Base-by-base conservation (phyloP, 2,888 invertebrate genomes). In the Tortricodes alternella region DNA sequence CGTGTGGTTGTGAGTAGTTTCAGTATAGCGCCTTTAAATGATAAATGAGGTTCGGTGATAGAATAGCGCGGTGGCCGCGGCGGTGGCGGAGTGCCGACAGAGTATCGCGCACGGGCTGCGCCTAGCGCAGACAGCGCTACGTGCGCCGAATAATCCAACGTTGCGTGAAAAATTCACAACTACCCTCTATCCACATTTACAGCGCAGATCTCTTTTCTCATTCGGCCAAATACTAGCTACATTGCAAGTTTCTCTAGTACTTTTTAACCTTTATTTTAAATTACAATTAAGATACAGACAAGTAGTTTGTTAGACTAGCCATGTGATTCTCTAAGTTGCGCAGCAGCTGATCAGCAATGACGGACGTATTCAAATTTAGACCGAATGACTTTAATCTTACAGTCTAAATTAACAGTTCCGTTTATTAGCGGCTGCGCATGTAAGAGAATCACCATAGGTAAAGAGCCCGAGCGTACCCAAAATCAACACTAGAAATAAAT, bases 161-260 rank as follows among this genome's bases (percentile, higher is more conserved):
- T 73, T 76, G 82, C 74, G 82, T 88, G 78, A 85, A 85, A 89
- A 88, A 89, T 89, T 89, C 86, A 86, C 89, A 85, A 86, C 86
- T 85, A 85, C 83, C 82, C 84, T 73, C 79, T 74, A 73, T 79
- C 81, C 74, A 87, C 86, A 88, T 88, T 84, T 81, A 85, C 81
- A 75, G 75, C 80, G 78, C 80, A 74, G 85, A 85, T 85, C 83
- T 86, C 87, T 86, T 89, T 88, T 85, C 83, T 83, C 83, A 83
- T 86, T 86, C 79, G 62, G 19, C 19, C 23, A 19, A 48, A 34
- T 48, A 39, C n/a, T 38, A 58, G 24, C 9, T 34, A 41, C 41
- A 48, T 34, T 32, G 41, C 46, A 13, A 41, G 41, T 43, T 48
- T 27, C 48, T 32, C 24, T 34, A 35, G 13, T 8, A 11, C 11